phyloP scores from a whole-genome alignment of 2,113 vertebrate species.

The Hydropotes inermis region DNA sequence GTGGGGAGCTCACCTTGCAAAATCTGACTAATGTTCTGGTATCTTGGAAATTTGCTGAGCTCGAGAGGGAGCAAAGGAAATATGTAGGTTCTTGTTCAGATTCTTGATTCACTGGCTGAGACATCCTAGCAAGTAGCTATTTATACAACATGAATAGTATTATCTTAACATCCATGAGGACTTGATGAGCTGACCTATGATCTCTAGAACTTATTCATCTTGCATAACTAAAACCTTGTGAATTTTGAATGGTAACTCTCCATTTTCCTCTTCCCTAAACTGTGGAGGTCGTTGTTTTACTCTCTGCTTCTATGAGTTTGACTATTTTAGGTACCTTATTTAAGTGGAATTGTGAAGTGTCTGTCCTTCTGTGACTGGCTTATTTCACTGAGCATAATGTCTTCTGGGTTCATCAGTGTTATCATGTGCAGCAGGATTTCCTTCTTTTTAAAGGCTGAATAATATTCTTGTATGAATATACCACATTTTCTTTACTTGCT shows the following conservation, averaged over 20 bases:
- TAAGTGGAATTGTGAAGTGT: not conserved
- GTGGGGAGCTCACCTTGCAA: not conserved
- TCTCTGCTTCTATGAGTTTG: not conserved
- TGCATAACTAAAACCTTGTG: not conserved
- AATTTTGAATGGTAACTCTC: not conserved
- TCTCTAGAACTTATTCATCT: not conserved
- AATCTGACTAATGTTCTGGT: slow-evolving; percentile 23
- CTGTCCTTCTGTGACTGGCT: not conserved
- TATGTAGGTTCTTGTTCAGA: slow-evolving; percentile 1
- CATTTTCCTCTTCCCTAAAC: not conserved
- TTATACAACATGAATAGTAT: not conserved
- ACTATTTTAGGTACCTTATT: not conserved
- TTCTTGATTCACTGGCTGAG: not conserved
- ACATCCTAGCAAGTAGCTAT: not conserved
- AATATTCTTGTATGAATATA: not conserved
- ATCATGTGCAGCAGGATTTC: not conserved
- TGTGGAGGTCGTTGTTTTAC: not conserved
- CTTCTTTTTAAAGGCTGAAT: not conserved
- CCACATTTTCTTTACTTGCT: not conserved
- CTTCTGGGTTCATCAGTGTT: not conserved
- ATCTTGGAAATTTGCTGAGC: not conserved
- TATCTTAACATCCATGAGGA: not conserved
- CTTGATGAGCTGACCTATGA: not conserved
- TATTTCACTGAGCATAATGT: not conserved
- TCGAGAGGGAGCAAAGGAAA: not conserved